phyloP scores from a whole-genome alignment of 37 sponge, comb jelly and placozoan species.

The Cliona cf. orientalis region DNA sequence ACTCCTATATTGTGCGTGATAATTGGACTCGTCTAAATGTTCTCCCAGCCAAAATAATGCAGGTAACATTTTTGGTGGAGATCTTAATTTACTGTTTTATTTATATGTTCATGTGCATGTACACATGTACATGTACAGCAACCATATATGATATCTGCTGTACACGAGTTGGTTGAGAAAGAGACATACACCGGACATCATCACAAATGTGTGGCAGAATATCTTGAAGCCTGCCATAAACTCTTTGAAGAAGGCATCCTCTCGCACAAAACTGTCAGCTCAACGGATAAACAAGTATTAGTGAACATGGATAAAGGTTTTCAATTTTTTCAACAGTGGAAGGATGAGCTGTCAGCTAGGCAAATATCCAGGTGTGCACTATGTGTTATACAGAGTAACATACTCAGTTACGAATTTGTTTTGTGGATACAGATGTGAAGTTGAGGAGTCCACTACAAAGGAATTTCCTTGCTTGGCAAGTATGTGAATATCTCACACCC shows the following conservation, averaged over 20 bases:
- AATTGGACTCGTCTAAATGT: conserved; percentile 34
- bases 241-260: conserved; percentile 33
- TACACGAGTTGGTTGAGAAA: conserved; percentile 17
- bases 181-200: neutral
- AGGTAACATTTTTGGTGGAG: conserved; percentile 18
- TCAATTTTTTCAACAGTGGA: conserved; percentile 22
- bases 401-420: too few species aligned
- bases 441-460: conserved; percentile 27
- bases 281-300: neutral
- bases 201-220: neutral
- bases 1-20: conserved; percentile 8
- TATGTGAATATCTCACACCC: too few species aligned
- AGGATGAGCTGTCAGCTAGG: neutral
- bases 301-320: conserved; percentile 6
- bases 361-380: neutral
- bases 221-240: conserved; percentile 17
- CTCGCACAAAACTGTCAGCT: conserved; percentile 3
- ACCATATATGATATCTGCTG: conserved; percentile 34
- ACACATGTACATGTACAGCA: conserved; percentile 3
- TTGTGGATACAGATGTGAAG: conserved; percentile 10
- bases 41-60: conserved; percentile 46
- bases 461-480: conserved; percentile 23
- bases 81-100: too few species aligned
- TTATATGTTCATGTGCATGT: neutral
- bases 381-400: too few species aligned